Percentiles rank a stretch among this genome's conserved stretches.
Conservation (phyloP, 2,797 vertebrate species). For the Ceryle rudis region DNA sequence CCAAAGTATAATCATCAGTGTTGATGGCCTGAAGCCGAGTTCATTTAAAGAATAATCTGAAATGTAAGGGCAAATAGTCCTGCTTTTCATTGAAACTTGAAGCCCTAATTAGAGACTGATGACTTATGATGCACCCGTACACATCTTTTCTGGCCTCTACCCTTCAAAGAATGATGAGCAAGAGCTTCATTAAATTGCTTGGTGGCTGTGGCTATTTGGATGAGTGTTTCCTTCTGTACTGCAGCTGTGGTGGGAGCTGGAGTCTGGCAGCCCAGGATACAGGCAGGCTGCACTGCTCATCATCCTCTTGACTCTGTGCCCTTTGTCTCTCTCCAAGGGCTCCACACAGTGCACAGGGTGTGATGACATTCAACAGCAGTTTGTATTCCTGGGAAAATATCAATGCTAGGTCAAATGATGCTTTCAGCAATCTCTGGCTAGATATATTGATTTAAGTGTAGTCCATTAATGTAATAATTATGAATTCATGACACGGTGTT, state of each 20-base stretch:
- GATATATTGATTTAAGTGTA: neutral
- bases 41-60: neutral
- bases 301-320: neutral
- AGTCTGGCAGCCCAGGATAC: neutral
- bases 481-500: neutral
- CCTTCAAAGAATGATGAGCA: neutral
- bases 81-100: neutral
- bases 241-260: neutral
- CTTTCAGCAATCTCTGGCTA: neutral
- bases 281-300: neutral
- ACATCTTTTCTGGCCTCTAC: neutral
- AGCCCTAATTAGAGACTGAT: neutral
- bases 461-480: conserved; percentile 1
- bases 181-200: neutral
- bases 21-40: neutral
- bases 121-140: neutral
- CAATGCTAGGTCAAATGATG: neutral
- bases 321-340: neutral
- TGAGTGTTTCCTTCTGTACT: neutral
- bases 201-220: neutral
- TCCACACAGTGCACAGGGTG: neutral
- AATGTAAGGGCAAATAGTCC: neutral
- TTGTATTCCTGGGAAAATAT: neutral
- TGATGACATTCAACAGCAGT: neutral
- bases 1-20: neutral